These are phyloP conservation scores for Urocyon cinereoargenteus DNA, from an alignment of 2,797 vertebrate genomes.

Conservation along the genomic window DNA sequence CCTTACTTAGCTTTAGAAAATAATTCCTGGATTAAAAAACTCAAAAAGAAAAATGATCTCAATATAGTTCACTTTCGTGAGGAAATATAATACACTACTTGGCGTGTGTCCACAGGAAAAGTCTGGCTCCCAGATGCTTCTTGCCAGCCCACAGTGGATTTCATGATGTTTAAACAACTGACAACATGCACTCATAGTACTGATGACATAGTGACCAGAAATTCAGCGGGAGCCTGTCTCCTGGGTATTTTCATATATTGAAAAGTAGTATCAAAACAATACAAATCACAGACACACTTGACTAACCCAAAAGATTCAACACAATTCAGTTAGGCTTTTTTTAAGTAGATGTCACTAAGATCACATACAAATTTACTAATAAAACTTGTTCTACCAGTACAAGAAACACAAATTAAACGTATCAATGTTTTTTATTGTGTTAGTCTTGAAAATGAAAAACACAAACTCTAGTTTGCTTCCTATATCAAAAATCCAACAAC, in stretches of 20 bases:
- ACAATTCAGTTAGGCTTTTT: neutral
- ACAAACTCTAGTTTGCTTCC: slow-evolving; percentile 35
- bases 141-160: slow-evolving; percentile 81
- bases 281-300: slow-evolving; percentile 29
- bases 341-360: slow-evolving; percentile 56
- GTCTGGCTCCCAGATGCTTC: slow-evolving; percentile 90
- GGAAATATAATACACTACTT: slow-evolving; percentile 87
- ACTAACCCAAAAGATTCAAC: slow-evolving; percentile 15
- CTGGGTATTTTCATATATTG: slow-evolving; percentile 67
- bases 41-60: slow-evolving; percentile 84
- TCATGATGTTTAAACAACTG: slow-evolving; percentile 84
- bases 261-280: slow-evolving; percentile 72
- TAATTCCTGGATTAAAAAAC: slow-evolving; percentile 78
- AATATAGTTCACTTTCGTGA: slow-evolving; percentile 81
- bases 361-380: neutral
- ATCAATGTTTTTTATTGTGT: slow-evolving; percentile 1
- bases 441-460: slow-evolving; percentile 58
- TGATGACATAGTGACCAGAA: slow-evolving; percentile 75
- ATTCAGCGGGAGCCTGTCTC: slow-evolving; percentile 56
- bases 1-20: slow-evolving; percentile 66
- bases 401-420: slow-evolving; percentile 33
- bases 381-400: slow-evolving; percentile 40
- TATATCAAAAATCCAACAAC: slow-evolving; percentile 20
- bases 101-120: slow-evolving; percentile 87
- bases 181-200: slow-evolving; percentile 78